Conservation (phyloP, 2,888 invertebrate species). For the Phania funesta region DNA sequence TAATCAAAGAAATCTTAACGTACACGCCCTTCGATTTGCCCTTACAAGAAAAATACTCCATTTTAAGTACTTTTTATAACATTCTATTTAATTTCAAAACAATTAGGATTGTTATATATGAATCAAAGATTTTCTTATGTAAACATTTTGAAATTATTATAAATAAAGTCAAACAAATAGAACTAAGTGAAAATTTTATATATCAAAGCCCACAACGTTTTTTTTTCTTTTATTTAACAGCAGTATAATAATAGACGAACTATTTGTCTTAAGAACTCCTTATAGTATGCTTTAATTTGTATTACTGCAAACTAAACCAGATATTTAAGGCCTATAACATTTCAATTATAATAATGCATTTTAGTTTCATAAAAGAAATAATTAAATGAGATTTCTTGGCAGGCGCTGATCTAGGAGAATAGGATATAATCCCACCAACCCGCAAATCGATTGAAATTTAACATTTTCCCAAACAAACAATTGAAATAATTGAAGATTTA, state of each 20-base stretch:
- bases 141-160: background rate
- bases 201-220: background rate
- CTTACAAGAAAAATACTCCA: background rate
- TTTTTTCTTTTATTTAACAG: background rate
- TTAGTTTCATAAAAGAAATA: too few species aligned
- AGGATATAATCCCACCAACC: too few species aligned
- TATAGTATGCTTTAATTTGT: background rate
- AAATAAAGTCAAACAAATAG: background rate
- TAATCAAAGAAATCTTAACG: background rate
- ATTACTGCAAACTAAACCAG: background rate
- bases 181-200: background rate
- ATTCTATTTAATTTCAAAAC: background rate
- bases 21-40: background rate
- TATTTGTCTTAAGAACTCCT: background rate
- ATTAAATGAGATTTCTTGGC: too few species aligned
- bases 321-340: background rate
- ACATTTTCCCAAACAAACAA: too few species aligned
- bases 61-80: background rate
- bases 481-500: too few species aligned
- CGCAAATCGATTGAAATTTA: too few species aligned
- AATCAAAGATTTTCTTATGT: constrained; percentile 4
- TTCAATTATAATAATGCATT: background rate
- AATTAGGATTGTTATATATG: background rate
- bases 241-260: background rate
- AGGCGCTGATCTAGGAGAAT: too few species aligned